phyloP scores from a whole-genome alignment of 2,888 invertebrate species.

The Isoperla grammatica region DNA sequence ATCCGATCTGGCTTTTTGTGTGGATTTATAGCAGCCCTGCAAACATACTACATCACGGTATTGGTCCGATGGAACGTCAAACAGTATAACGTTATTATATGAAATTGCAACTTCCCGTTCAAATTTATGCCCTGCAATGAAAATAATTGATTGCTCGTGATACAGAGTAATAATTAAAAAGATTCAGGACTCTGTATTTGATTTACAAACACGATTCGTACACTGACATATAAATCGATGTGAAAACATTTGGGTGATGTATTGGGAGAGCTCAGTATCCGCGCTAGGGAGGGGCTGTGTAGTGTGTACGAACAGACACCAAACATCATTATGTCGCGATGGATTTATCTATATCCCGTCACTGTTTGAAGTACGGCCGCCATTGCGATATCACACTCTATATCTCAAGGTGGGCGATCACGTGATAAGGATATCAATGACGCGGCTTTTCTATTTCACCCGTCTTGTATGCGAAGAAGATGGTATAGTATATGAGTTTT shows the following conservation, averaged over 20 bases:
- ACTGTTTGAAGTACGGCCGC: conserved; percentile 13
- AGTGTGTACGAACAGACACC: conserved; percentile 4
- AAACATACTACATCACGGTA: no score
- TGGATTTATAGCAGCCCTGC: no score
- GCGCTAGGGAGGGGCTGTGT: neutral
- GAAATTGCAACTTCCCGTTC: conserved; percentile 14
- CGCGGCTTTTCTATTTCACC: no score
- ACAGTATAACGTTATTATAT: conserved; percentile 12
- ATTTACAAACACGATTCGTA: conserved; percentile 14
- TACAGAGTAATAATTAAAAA: conserved; percentile 18
- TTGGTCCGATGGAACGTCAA: neutral
- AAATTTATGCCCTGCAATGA: conserved; percentile 26
- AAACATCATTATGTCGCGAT: conserved; percentile 10
- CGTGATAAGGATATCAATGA: no score
- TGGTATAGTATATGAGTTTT: neutral
- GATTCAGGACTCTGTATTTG: conserved; percentile 2
- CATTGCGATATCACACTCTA: no score
- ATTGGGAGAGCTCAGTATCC: conserved; percentile 7
- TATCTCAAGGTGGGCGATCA: no score
- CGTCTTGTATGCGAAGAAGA: neutral
- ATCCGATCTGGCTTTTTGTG: no score
- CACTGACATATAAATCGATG: conserved; percentile 11
- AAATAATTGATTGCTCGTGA: conserved; percentile 26
- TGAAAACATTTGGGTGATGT: conserved; percentile 14
- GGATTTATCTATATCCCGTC: conserved; percentile 9